Evolutionary conservation across 2,888 invertebrate species (phyloP), one percentile per base, ranked within the genome.

Genomic region (Cantharis nigra): DNA sequence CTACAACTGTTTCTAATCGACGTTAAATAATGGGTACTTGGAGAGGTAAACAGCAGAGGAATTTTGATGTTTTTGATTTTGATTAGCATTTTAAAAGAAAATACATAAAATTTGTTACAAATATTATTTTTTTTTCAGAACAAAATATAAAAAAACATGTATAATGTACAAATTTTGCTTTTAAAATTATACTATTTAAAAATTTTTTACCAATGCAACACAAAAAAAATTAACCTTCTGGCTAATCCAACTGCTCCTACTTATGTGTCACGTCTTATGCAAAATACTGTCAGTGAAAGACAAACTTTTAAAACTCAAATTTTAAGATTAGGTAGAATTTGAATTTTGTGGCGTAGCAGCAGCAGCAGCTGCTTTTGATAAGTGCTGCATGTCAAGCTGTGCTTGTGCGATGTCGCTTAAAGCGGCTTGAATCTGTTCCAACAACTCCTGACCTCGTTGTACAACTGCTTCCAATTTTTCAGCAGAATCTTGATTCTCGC

Each of bases 341-440:
- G 20, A 11, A 67, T 26, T 67, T 67, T 23, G 65, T 67, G 65
- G 65, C n/a, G 20, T n/a, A 26, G 65, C 16, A 10, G 18, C 70
- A 63, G 70, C 20, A 63, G 16, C 63, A 1, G 63, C 70, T 49
- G 70, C 20, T 80, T 87, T 88, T 3, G 85, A 85, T 33, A 88
- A 82, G 86, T 94, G 94, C 84, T 95, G 95, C 96, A 96, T 97
- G 83, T 97, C 96, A 0, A 97, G 90, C 84, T 97, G 97, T 70
- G 95, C 94, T 87, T 97, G 96, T 0, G 97, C 97, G 75, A 98
- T 98, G 85, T 98, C 98, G 85, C 96, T 95, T 1, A 98, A 90
- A 0, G 97, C 97, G 11, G 93, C 92, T 89, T 98, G 98, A 71
- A 98, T 96, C 87, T 96, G 94, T 84, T 95, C 95, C 49, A 98